These are phyloP conservation scores for Malurus splendens DNA, from an alignment of 2,797 vertebrate genomes.

Conservation along the genomic window DNA sequence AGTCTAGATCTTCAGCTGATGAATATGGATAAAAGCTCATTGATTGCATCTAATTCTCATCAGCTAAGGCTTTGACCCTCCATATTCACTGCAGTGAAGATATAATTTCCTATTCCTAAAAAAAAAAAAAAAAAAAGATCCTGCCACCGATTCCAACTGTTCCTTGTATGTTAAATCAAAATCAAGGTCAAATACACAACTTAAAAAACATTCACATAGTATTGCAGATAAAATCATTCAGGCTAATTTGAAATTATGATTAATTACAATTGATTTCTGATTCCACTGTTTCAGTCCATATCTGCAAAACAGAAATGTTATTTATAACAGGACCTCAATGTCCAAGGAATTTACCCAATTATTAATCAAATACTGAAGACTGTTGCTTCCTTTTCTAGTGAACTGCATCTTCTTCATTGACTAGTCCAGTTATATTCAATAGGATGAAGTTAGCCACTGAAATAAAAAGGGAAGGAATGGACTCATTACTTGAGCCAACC, in stretches of 20 bases:
- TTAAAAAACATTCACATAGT: background rate
- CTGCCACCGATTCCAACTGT: background rate
- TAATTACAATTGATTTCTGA: background rate
- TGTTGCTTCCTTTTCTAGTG: background rate
- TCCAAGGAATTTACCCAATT: background rate
- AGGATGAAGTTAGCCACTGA: background rate
- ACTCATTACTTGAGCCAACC: background rate
- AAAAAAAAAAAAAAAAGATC: background rate
- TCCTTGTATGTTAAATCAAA: background rate
- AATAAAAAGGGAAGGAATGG: background rate
- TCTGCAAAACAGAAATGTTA: background rate
- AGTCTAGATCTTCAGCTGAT: slow-evolving; percentile 32
- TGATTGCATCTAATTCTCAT: slow-evolving; percentile 56
- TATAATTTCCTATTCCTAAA: background rate
- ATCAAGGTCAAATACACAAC: slow-evolving; percentile 25
- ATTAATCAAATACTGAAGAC: background rate
- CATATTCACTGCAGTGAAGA: background rate
- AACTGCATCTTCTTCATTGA: background rate
- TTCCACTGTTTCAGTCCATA: background rate
- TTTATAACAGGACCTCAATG: background rate
- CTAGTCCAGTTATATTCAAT: background rate
- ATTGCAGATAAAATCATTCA: background rate
- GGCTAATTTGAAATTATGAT: background rate
- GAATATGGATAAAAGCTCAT: slow-evolving; percentile 50
- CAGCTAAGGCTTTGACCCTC: slow-evolving; percentile 27